A percentile compares a stretch with the other conserved stretches of the same genome.
These are phyloP conservation scores for Lasioglossum marginatum DNA, from an alignment of 2,888 invertebrate species.

Conservation along the genomic window DNA sequence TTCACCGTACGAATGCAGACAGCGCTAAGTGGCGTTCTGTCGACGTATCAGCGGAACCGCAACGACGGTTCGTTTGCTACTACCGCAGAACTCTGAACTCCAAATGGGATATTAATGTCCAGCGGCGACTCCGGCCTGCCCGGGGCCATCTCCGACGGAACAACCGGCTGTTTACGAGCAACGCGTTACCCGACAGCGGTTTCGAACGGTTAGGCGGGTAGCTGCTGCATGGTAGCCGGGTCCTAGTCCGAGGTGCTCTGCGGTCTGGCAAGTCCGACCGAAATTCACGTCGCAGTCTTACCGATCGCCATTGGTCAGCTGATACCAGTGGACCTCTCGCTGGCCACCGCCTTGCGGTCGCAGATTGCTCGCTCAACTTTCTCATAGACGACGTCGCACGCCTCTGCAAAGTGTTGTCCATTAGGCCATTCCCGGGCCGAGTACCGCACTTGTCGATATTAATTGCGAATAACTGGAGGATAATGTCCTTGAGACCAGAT, in stretches of 20 bases:
- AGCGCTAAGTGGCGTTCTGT: constrained; percentile 23
- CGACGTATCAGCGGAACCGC: constrained; percentile 33
- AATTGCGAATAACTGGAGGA: constrained; percentile 8
- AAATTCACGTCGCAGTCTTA: constrained; percentile 60
- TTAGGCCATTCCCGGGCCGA: not conserved
- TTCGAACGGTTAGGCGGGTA: constrained; percentile 53
- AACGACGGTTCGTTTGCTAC: constrained; percentile 35
- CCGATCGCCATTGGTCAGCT: constrained; percentile 33
- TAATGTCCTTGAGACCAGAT: not conserved
- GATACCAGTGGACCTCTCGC: constrained; percentile 42
- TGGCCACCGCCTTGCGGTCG: not conserved
- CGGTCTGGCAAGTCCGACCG: constrained; percentile 45
- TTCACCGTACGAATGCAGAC: not conserved
- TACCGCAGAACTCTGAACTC: constrained; percentile 80
- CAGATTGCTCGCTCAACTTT: constrained; percentile 21
- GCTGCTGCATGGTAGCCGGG: constrained; percentile 26
- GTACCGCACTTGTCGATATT: constrained; percentile 3
- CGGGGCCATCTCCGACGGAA: constrained; percentile 55
- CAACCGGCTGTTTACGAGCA: constrained; percentile 69
- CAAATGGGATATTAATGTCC: constrained; percentile 82
- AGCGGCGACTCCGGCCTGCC: constrained; percentile 52
- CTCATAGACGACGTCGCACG: not conserved
- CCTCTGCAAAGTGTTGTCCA: constrained; percentile 11
- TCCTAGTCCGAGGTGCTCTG: constrained; percentile 60
- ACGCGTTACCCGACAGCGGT: constrained; percentile 49